Conservation (phyloP, 1,140 invertebrate species). For the Trinorchestia longiramus region DNA sequence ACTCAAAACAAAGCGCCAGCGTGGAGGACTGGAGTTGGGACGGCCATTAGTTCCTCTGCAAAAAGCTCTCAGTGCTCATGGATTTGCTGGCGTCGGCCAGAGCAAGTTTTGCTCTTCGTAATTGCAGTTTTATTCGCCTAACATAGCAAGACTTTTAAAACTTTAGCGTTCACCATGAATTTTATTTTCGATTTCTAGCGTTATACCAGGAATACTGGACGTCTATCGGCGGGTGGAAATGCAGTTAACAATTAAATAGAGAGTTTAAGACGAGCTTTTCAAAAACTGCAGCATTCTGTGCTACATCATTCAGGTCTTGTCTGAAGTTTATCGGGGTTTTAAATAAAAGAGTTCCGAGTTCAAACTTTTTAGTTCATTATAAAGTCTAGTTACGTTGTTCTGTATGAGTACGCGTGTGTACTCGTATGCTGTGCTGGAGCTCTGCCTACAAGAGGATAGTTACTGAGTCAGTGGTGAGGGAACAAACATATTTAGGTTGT, state of each 20-base stretch:
- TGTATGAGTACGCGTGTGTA: background rate
- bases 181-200: conserved; percentile 27
- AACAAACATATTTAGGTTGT: background rate
- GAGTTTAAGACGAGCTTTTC: background rate
- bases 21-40: background rate
- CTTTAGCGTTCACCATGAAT: conserved; percentile 23
- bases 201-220: background rate
- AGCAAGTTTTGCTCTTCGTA: conserved; percentile 27
- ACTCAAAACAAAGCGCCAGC: background rate
- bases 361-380: background rate
- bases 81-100: background rate
- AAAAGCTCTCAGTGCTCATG: conserved; percentile 34
- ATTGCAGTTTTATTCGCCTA: conserved; percentile 51
- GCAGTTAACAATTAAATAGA: background rate
- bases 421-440: too few relatives aligned
- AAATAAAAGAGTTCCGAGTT: background rate
- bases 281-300: conserved; percentile 44
- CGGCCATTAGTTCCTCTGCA: conserved; percentile 18
- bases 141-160: conserved; percentile 43
- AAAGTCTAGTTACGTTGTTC: background rate
- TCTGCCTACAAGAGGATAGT: background rate
- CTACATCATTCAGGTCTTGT: background rate
- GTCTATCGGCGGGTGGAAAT: background rate
- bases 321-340: background rate
- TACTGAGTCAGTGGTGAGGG: background rate